Percentiles rank a stretch among this genome's conserved stretches.
Evolutionary conservation across 1,140 invertebrate species (phyloP).

Genomic region (Paralvinella palmiformis): DNA sequence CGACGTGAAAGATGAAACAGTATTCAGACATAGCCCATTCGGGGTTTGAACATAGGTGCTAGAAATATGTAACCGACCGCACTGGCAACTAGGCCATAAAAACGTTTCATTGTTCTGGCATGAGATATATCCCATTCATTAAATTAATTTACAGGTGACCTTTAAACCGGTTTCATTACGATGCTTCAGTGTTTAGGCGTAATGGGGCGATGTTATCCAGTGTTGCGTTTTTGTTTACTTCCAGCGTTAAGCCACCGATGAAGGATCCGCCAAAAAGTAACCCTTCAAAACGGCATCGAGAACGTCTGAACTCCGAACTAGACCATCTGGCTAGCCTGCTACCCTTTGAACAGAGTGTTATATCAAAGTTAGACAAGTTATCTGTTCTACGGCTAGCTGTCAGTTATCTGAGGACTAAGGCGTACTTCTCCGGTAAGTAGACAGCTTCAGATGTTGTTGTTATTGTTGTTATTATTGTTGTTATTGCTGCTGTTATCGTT

Average conservation of each 20-base stretch:
- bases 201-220: background rate
- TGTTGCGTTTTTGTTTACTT: constrained; percentile 44
- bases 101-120: background rate
- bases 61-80: background rate
- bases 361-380: constrained; percentile 95
- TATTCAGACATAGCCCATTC: too few species aligned
- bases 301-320: constrained; percentile 94
- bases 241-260: constrained; percentile 85
- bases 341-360: constrained; percentile 96
- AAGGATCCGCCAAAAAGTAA: constrained; percentile 98
- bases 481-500: too few species aligned
- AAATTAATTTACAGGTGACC: background rate
- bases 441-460: background rate
- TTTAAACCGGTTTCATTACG: background rate
- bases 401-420: constrained; percentile 96
- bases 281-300: constrained; percentile 94
- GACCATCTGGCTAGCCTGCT: constrained; percentile 95
- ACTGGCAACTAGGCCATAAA: background rate
- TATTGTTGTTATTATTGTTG: too few species aligned
- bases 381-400: constrained; percentile 95
- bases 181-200: background rate
- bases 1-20: too few species aligned
- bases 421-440: constrained; percentile 93
- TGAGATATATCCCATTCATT: background rate
- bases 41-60: background rate